Base-by-base conservation (phyloP, 2,888 invertebrate genomes). In the Rhamphomyia laevipes region DNA sequence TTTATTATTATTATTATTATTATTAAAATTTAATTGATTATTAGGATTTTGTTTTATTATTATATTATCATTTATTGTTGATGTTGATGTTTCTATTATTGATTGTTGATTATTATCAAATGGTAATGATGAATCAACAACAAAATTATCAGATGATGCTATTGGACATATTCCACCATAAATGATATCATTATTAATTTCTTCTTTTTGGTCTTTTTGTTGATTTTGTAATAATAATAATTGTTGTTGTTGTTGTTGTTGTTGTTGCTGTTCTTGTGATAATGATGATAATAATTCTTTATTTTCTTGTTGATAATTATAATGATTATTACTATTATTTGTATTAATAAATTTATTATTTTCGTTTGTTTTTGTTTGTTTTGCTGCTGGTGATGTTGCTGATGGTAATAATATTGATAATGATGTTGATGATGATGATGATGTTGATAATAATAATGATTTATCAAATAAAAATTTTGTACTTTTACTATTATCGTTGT, bases 11-110 rank as follows among this genome's bases (percentile, higher is more conserved):
- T 27, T 27, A 27, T 27, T 27, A 27, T 27, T 27, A 27, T 27
- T 27, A 27, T 27, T 27, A 27, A 27, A 27, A 27, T 27, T 27
- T 27, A 27, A 27, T 27, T 27, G 23, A 27, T 27, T 27, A 27
- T 27, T 27, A 27, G 23, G 23, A 27, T 27, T 27, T 6, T 27
- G 31, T 58, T 54, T 6, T 60, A 59, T 31, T 60, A 44, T 17
- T 58, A 58, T 57, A 59, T 56, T 51, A 60, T 61, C n/a, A 60
- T 61, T 13, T 59, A 58, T 6, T 61, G 54, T 45, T 58, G 61
- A 50, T 59, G 59, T 51, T 59, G 60, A 47, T 58, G 61, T 35
- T 56, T 58, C 5, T 18, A 18, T 21, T 23, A 27, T 21, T 30
- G 23, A 43, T 43, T 17, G 35, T 40, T 37, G 38, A n/a, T 31